Evolutionary conservation across 2,797 vertebrate genomes (phyloP).

Genomic region (Tenualosa thibaudeaui): DNA sequence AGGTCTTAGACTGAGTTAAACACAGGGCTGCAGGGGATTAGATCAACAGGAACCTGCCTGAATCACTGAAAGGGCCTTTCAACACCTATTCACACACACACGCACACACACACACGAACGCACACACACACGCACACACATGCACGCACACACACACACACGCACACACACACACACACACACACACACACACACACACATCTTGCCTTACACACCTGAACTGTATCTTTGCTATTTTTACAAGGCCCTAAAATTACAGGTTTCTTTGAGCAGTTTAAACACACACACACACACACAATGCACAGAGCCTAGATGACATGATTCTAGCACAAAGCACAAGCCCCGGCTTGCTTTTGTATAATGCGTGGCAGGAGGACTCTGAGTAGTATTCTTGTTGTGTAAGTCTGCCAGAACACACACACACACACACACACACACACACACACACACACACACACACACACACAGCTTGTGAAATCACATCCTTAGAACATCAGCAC

Average conservation of each 20-base stretch:
- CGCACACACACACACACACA: neutral
- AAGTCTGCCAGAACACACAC: neutral
- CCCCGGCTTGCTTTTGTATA: neutral
- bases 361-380: neutral
- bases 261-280: neutral
- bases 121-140: neutral
- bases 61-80: constrained; percentile 34
- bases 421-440: constrained; percentile 17
- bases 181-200: neutral
- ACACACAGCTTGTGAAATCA: neutral
- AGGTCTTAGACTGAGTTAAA: neutral
- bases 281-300: constrained; percentile 34
- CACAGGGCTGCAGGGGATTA: constrained; percentile 25
- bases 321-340: neutral
- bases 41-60: constrained; percentile 30
- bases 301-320: neutral
- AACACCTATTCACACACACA: constrained; percentile 10
- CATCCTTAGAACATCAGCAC: neutral
- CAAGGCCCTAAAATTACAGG: neutral
- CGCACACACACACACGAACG: neutral
- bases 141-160: neutral
- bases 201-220: neutral
- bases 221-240: neutral
- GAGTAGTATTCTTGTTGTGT: neutral
- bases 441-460: constrained; percentile 14